A percentile compares a stretch with the other conserved stretches of the same genome.
Conservation (phyloP, 2,888 invertebrate genomes). For the Eupithecia vulgata region DNA sequence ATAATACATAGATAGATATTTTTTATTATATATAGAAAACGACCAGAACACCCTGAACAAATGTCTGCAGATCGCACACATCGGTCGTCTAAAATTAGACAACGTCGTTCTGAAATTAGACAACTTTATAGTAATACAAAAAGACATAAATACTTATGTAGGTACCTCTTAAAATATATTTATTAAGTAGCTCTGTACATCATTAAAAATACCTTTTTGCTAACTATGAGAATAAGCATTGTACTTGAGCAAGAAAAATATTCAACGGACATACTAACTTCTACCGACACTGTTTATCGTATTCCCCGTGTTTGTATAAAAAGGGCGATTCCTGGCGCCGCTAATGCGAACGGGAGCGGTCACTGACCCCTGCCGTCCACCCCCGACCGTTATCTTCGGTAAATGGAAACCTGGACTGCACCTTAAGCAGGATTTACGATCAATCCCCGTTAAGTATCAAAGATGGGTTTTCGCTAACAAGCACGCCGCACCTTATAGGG, state of each 20-base stretch:
- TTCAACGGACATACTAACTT: not conserved
- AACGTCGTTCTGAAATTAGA: too few species aligned
- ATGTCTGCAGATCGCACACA: too few species aligned
- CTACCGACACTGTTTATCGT: slow-evolving; percentile 6
- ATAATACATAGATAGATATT: too few species aligned
- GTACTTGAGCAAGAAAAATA: not conserved
- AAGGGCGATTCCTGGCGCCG: slow-evolving; percentile 46
- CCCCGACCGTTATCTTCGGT: slow-evolving; percentile 78
- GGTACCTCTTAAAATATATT: too few species aligned
- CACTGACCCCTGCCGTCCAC: slow-evolving; percentile 68
- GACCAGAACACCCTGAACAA: too few species aligned
- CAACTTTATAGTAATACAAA: too few species aligned
- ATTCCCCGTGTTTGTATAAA: slow-evolving; percentile 29
- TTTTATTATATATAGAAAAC: too few species aligned
- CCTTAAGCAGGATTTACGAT: slow-evolving; percentile 38
- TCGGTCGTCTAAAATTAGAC: too few species aligned
- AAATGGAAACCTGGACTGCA: slow-evolving; percentile 74
- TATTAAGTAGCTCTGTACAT: too few species aligned
- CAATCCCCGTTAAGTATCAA: slow-evolving; percentile 38
- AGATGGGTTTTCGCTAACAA: slow-evolving; percentile 30
- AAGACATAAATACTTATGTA: too few species aligned
- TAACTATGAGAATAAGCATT: not conserved
- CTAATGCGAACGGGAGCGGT: slow-evolving; percentile 64
- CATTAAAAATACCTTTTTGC: not conserved
- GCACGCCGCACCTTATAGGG: slow-evolving; percentile 27